Evolutionary conservation across 2,797 vertebrate genomes (phyloP).

Genomic region (Vultur gryphus): DNA sequence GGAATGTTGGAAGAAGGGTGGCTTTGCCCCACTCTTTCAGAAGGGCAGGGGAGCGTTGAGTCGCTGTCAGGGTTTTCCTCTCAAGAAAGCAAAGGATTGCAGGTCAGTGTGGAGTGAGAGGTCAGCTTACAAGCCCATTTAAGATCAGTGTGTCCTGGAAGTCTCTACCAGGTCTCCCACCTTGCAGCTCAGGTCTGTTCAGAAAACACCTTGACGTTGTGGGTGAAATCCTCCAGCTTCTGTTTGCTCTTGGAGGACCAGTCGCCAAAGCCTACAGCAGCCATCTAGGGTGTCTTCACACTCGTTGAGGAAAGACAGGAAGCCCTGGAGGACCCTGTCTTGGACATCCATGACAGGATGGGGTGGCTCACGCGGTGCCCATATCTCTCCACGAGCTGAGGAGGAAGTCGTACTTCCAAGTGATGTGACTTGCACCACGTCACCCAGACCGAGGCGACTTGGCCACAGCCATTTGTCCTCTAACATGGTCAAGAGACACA

Average conservation of each 20-base stretch:
- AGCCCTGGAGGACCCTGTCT: neutral
- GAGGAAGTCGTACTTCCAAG: rapidly evolving
- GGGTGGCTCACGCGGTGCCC: rapidly evolving
- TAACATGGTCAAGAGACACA: no score
- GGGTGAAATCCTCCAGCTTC: neutral
- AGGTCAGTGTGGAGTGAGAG: neutral
- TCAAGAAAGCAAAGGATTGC: neutral
- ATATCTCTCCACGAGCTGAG: rapidly evolving
- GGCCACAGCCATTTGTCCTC: neutral
- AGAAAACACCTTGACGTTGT: neutral
- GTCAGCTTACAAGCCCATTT: neutral
- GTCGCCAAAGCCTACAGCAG: neutral
- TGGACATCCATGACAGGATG: neutral
- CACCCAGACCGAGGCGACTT: neutral
- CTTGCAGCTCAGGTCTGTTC: neutral
- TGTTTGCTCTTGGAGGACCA: neutral
- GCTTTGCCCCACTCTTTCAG: neutral
- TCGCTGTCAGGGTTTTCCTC: neutral
- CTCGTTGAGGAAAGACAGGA: rapidly evolving
- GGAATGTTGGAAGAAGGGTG: neutral
- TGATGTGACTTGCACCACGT: neutral
- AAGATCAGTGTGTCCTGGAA: neutral
- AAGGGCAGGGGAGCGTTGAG: rapidly evolving
- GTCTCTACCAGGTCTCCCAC: neutral
- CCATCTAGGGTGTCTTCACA: neutral